Conservation (phyloP, 2,888 invertebrate species). For the Zhengitettix transpicula region DNA sequence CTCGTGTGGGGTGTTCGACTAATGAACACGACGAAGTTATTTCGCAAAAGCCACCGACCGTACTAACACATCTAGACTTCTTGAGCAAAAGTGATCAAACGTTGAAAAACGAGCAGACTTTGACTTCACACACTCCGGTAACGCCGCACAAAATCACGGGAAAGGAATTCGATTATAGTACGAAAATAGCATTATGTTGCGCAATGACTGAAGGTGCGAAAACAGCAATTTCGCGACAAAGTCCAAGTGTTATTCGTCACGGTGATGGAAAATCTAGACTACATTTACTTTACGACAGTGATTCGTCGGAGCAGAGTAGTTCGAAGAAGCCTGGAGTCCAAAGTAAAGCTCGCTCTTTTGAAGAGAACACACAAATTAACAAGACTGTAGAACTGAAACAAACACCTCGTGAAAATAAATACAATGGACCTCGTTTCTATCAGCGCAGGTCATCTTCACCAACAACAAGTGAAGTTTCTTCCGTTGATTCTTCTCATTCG, state of each 20-base stretch:
- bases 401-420: not conserved
- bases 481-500: conserved; percentile 7
- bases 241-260: not conserved
- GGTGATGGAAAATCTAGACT: not conserved
- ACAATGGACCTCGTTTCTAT: not conserved
- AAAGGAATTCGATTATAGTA: conserved; percentile 6
- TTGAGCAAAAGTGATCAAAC: too few relatives aligned
- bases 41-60: too few relatives aligned
- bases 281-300: too few relatives aligned
- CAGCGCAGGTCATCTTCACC: conserved; percentile 1
- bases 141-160: too few relatives aligned
- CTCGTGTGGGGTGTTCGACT: too few relatives aligned
- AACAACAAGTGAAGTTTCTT: conserved; percentile 9
- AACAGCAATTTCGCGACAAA: conserved; percentile 3
- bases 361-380: too few relatives aligned
- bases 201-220: conserved; percentile 28
- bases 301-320: not conserved
- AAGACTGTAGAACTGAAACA: too few relatives aligned
- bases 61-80: too few relatives aligned
- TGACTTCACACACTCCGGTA: too few relatives aligned
- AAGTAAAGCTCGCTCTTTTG: too few relatives aligned
- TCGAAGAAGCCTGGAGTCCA: not conserved
- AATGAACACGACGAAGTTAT: too few relatives aligned
- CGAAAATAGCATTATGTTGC: conserved; percentile 20
- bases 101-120: too few relatives aligned